Evolutionary conservation across 2,888 invertebrate species (phyloP).

Genomic region (Automeris io): DNA sequence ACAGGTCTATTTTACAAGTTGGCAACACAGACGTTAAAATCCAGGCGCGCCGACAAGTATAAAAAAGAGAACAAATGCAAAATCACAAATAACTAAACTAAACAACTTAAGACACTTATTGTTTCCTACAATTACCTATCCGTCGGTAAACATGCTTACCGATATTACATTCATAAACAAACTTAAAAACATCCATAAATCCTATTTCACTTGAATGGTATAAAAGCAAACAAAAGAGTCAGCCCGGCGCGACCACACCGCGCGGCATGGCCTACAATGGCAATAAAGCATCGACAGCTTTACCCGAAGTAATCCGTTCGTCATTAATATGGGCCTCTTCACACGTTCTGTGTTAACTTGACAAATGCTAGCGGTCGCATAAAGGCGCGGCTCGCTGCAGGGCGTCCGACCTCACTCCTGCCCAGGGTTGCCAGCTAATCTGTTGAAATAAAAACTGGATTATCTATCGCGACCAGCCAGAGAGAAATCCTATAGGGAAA

Average conservation of each 20-base stretch:
- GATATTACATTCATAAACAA: slow-evolving; percentile 8
- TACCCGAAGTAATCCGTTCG: slow-evolving; percentile 57
- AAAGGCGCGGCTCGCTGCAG: slow-evolving; percentile 45
- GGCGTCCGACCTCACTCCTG: slow-evolving; percentile 37
- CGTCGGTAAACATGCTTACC: slow-evolving; percentile 1
- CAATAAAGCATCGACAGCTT: slow-evolving; percentile 40
- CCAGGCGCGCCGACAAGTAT: no score
- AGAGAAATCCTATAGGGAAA: no score
- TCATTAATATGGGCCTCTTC: slow-evolving; percentile 71
- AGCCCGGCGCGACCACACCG: slow-evolving; percentile 41
- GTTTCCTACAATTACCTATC: slow-evolving; percentile 1
- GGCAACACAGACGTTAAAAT: no score
- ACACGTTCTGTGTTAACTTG: slow-evolving; percentile 73
- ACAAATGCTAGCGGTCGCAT: slow-evolving; percentile 59
- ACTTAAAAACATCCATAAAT: slow-evolving; percentile 29
- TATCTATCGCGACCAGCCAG: no score
- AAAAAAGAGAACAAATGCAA: not conserved
- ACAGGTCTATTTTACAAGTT: no score
- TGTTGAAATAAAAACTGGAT: slow-evolving; percentile 12
- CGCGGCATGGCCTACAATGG: slow-evolving; percentile 34
- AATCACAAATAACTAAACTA: not conserved
- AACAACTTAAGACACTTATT: not conserved
- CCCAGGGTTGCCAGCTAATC: slow-evolving; percentile 42
- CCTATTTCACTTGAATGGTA: slow-evolving; percentile 42
- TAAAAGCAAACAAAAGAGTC: slow-evolving; percentile 42